Conservation (phyloP, 2,888 invertebrate genomes). For the Corythucha ciliata region DNA sequence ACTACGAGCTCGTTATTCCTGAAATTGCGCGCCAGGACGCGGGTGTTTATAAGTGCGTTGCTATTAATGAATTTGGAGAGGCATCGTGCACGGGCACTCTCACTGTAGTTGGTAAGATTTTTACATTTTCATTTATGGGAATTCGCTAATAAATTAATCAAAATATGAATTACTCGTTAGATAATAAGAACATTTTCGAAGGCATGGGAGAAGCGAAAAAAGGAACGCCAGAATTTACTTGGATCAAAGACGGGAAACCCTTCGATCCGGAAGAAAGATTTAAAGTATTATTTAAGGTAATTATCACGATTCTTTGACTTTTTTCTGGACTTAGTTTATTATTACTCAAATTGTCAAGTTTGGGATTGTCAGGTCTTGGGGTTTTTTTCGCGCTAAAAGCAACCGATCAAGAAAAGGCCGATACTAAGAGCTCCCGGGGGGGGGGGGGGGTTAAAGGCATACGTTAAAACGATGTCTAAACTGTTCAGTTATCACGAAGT, state of each 20-base stretch:
- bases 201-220: constrained; percentile 63
- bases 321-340: too few species aligned
- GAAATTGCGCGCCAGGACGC: constrained; percentile 70
- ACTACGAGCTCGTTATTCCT: constrained; percentile 78
- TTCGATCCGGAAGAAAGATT: constrained; percentile 88
- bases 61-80: constrained; percentile 72
- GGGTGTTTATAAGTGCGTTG: constrained; percentile 74
- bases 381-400: too few species aligned
- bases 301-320: too few species aligned
- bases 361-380: too few species aligned
- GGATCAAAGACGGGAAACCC: constrained; percentile 76
- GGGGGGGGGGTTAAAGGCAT: too few species aligned
- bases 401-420: too few species aligned
- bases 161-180: constrained; percentile 42
- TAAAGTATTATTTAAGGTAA: constrained; percentile 65
- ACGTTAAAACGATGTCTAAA: too few species aligned
- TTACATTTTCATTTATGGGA: neutral
- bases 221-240: constrained; percentile 65
- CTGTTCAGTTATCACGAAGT: too few species aligned
- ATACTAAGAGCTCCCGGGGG: too few species aligned
- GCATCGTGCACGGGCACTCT: constrained; percentile 64
- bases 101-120: constrained; percentile 59
- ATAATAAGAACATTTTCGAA: constrained; percentile 72
- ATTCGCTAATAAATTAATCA: neutral
- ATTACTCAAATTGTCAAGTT: too few species aligned